phyloP scores from a whole-genome alignment of 1,140 invertebrate genomes.

The Doryteuthis pealeii region DNA sequence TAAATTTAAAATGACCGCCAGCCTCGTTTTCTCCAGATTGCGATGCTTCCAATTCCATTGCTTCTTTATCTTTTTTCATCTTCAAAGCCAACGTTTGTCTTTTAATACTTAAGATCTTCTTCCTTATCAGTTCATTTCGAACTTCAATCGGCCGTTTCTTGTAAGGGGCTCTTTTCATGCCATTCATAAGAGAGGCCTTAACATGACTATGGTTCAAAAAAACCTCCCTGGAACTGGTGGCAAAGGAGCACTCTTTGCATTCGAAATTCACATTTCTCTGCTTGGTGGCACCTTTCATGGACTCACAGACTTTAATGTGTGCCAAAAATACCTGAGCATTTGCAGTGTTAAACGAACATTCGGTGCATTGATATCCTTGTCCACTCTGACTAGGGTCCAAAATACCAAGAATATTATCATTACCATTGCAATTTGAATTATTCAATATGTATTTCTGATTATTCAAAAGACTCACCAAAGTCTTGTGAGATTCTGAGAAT shows the following conservation, averaged over 20 bases:
- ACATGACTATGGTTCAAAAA: constrained; percentile 1
- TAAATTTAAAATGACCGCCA: background rate
- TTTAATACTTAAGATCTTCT: background rate
- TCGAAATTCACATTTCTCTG: background rate
- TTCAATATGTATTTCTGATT: constrained; percentile 1
- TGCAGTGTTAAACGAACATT: background rate
- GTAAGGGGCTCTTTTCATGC: background rate
- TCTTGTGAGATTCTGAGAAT: background rate
- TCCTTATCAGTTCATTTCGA: background rate
- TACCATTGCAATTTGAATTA: background rate
- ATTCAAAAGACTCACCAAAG: background rate
- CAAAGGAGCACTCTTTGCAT: constrained; percentile 1
- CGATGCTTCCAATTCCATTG: no score
- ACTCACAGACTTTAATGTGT: background rate
- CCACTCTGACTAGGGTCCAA: background rate
- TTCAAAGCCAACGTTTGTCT: background rate
- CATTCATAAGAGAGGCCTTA: background rate
- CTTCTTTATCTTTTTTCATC: background rate
- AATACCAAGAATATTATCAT: background rate
- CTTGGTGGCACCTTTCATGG: background rate
- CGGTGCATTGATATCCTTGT: background rate
- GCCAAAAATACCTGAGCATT: background rate
- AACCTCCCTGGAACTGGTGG: background rate
- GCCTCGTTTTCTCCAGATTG: background rate
- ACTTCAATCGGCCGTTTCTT: background rate